These are phyloP conservation scores for Sebastes matsubarae DNA, from an alignment of 2,797 vertebrate genomes.

Conservation along the genomic window DNA sequence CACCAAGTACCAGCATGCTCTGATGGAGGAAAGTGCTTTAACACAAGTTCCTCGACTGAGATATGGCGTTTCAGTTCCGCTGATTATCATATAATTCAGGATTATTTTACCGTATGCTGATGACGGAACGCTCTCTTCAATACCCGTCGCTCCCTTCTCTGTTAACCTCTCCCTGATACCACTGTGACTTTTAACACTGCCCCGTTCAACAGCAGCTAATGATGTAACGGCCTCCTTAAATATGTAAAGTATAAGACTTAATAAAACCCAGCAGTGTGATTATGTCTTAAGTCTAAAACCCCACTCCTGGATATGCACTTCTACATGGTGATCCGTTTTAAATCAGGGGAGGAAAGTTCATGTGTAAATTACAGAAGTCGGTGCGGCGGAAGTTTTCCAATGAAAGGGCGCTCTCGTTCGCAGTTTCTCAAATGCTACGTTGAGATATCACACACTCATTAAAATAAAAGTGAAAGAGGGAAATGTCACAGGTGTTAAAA, in stretches of 20 bases:
- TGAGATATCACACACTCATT: slow-evolving; percentile 64
- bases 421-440: slow-evolving; percentile 63
- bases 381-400: slow-evolving; percentile 66
- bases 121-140: slow-evolving; percentile 54
- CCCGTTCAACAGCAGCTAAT: slow-evolving; percentile 77
- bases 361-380: slow-evolving; percentile 69
- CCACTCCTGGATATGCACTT: slow-evolving; percentile 70
- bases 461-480: slow-evolving; percentile 60
- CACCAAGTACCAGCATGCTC: slow-evolving; percentile 60
- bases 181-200: slow-evolving; percentile 73
- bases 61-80: slow-evolving; percentile 61
- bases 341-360: slow-evolving; percentile 78
- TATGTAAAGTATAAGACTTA: slow-evolving; percentile 83
- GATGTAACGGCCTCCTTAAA: slow-evolving; percentile 83
- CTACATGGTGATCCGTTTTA: slow-evolving; percentile 80
- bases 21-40: slow-evolving; percentile 65
- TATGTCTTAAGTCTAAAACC: slow-evolving; percentile 74
- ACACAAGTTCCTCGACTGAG: slow-evolving; percentile 65
- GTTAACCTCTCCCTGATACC: slow-evolving; percentile 75
- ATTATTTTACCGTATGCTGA: slow-evolving; percentile 76
- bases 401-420: slow-evolving; percentile 41
- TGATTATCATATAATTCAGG: slow-evolving; percentile 80
- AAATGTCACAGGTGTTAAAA: slow-evolving; percentile 82
- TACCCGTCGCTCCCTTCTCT: slow-evolving; percentile 40
- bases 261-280: slow-evolving; percentile 75